These are phyloP conservation scores for Panthera uncia DNA, from an alignment of 2,113 vertebrate species.

Conservation along the genomic window DNA sequence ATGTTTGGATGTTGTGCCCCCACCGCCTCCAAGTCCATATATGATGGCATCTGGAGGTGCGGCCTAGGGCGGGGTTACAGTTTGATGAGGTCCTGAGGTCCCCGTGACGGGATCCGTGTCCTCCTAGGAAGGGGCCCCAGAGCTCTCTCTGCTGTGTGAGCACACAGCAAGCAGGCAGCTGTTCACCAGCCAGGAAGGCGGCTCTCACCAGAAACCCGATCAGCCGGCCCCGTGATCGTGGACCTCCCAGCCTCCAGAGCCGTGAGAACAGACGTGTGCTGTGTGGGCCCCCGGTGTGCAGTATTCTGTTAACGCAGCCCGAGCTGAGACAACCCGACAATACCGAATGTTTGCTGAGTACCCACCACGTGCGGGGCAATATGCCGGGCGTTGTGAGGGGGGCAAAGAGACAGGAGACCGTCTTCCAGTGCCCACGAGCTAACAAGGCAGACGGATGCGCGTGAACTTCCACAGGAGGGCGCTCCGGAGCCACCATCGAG, in stretches of 20 bases:
- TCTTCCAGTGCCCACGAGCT: accelerated
- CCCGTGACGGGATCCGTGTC: accelerated
- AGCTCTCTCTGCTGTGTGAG: not conserved
- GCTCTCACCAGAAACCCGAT: not conserved
- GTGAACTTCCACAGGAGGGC: accelerated
- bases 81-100: not conserved
- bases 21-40: not conserved
- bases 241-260: not conserved
- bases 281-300: accelerated
- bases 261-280: not conserved
- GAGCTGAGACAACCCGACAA: too few species aligned
- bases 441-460: accelerated
- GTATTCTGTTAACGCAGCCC: accelerated
- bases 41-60: not conserved
- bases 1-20: not conserved
- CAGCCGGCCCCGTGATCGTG: accelerated
- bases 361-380: accelerated
- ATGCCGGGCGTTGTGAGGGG: not conserved
- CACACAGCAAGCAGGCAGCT: not conserved
- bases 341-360: accelerated
- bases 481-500: accelerated
- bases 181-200: not conserved
- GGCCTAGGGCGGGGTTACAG: not conserved
- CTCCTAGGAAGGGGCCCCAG: too few species aligned
- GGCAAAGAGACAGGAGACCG: accelerated